Conservation (phyloP, 2,113 vertebrate species). For the Takifugu flavidus region DNA sequence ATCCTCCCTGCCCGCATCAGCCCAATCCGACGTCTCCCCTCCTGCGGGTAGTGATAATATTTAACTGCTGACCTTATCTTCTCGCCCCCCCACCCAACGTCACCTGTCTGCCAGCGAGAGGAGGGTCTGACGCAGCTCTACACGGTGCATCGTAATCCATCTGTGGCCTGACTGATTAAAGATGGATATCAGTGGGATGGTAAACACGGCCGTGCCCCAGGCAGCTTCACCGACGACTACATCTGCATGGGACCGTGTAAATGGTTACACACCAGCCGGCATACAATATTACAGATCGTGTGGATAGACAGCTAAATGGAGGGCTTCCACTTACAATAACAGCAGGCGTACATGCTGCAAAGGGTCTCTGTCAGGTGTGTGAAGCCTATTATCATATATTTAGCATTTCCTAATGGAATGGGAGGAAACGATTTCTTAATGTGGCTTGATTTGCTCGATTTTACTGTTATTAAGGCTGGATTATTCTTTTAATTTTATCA, state of each 20-base stretch:
- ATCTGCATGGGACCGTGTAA: slow-evolving; percentile 51
- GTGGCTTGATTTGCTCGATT: no score
- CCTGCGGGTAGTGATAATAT: slow-evolving; percentile 69
- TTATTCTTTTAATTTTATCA: no score
- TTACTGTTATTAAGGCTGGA: no score
- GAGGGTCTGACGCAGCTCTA: slow-evolving; percentile 51
- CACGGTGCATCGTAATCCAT: slow-evolving; percentile 61
- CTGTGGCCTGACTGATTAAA: slow-evolving; percentile 61
- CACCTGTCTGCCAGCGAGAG: slow-evolving; percentile 34
- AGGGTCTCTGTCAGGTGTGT: slow-evolving; percentile 10
- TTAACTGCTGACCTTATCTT: slow-evolving; percentile 70
- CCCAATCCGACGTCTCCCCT: slow-evolving; percentile 40
- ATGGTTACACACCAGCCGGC: slow-evolving; percentile 29
- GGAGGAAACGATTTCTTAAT: no score
- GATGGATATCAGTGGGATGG: slow-evolving; percentile 62
- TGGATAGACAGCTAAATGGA: slow-evolving; percentile 25
- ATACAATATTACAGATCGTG: slow-evolving; percentile 36
- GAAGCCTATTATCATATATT: background rate
- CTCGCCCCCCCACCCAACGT: slow-evolving; percentile 19
- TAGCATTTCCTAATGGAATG: background rate
- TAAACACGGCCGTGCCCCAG: slow-evolving; percentile 49
- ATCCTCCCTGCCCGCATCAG: slow-evolving; percentile 17
- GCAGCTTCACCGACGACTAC: slow-evolving; percentile 39
- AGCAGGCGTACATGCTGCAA: slow-evolving; percentile 19
- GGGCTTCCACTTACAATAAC: background rate